Evolutionary conservation across 2,113 vertebrate genomes (phyloP).

Genomic region (Myotis yumanensis): DNA sequence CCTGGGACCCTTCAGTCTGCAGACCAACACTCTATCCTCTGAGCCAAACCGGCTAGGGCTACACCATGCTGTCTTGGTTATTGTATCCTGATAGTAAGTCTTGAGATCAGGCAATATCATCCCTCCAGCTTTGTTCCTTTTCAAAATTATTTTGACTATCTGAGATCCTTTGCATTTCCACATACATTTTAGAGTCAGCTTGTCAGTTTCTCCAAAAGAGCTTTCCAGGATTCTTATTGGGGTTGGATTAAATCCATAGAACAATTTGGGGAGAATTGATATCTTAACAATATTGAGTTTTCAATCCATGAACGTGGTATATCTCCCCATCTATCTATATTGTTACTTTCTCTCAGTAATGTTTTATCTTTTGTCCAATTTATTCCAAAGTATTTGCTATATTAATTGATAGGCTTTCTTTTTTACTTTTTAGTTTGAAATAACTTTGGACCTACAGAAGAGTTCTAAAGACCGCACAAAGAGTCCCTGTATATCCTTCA

Average conservation of each 20-base stretch:
- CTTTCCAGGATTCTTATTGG: neutral
- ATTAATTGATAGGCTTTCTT: neutral
- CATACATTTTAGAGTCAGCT: neutral
- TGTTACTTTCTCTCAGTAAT: neutral
- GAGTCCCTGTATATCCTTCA: neutral
- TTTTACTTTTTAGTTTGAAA: constrained; percentile 11
- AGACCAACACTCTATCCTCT: no score
- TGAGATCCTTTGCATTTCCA: neutral
- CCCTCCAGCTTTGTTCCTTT: neutral
- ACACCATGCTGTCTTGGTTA: neutral
- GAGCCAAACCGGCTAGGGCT: no score
- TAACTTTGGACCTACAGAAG: neutral
- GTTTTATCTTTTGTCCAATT: neutral
- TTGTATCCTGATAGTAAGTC: neutral
- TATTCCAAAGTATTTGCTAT: neutral
- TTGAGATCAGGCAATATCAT: neutral
- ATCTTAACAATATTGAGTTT: neutral
- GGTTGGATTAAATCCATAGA: neutral
- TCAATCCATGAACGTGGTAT: neutral
- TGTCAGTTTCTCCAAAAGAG: neutral
- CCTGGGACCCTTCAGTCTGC: no score
- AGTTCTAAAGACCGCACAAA: neutral
- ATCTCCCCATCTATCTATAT: neutral
- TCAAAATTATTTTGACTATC: constrained; percentile 14
- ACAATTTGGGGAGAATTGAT: neutral